Base-by-base conservation (phyloP, 2,113 vertebrate genomes). In the Paraplagusia blochii region DNA sequence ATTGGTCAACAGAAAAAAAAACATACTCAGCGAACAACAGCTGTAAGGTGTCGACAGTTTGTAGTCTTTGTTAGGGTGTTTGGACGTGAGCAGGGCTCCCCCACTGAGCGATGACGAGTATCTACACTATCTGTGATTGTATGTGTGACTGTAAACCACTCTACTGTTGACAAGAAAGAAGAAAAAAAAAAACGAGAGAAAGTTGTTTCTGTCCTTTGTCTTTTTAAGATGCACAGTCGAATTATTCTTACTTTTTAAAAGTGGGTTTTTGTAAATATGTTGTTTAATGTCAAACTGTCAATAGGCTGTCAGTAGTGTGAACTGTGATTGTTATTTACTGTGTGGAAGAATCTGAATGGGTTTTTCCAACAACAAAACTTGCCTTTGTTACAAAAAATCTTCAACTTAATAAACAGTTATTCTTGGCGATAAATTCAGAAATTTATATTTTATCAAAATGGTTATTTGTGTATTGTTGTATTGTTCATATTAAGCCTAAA, bases 31-130 rank as follows among this genome's bases (percentile, higher is more conserved):
- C 39, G 45, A 63, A 17, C 48, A 55, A 47, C 64, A 65, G 54
- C 74, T 72, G 53, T 72, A 55, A 54, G 36, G 22, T 38, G 70
- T 71, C 48, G 22, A 44, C 45, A 45, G 13, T 40, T 47, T 69
- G 18, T 57, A 33, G 53, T 66, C 63, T 47, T 36, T 38, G 45
- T 45, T 50, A 44, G 46, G 36, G 48, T 82, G 69, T 75, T 53
- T 66, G 77, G 76, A 79, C 69, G 76, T 78, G 85, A 85, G 83
- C 87, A 84, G 87, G 86, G 85, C 83, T 87, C 87, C 83, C 86
- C 81, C 85, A 87, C 87, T 87, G 78, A 74, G 76, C 72, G 19
- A 43, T 63, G 53, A 61, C 49, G 51, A 48, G 43, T 72, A 58
- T 36, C 55, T 53, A 42, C 58, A 50, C 35, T 58, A 16, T 43